Evolutionary conservation across 2,113 vertebrate genomes (phyloP).

Genomic region (Charina bottae): DNA sequence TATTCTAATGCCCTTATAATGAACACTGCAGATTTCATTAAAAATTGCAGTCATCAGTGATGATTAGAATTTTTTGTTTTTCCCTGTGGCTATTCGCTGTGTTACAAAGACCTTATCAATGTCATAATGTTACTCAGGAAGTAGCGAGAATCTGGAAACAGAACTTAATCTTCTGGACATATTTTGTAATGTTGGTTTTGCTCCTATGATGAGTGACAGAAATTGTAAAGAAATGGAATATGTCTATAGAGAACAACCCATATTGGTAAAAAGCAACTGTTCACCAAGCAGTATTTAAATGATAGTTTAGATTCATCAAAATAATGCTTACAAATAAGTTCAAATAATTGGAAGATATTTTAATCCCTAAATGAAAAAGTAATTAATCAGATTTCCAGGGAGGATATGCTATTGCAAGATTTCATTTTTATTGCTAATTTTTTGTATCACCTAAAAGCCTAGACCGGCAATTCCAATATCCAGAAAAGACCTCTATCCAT

Average conservation of each 20-base stretch:
- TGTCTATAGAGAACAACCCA: neutral
- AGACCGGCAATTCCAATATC: neutral
- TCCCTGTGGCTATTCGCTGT: neutral
- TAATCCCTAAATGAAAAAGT: constrained; percentile 48
- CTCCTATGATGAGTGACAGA: constrained; percentile 1
- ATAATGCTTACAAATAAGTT: constrained; percentile 42
- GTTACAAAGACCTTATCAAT: neutral
- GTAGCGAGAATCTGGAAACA: neutral
- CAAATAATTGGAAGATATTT: constrained; percentile 46
- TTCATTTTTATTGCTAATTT: constrained; percentile 11
- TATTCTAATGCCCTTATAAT: constrained; percentile 26
- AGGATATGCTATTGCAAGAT: constrained; percentile 40
- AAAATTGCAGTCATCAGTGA: neutral
- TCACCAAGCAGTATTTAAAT: neutral
- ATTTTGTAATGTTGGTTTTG: neutral
- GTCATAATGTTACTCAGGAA: rapidly evolving
- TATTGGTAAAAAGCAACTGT: neutral
- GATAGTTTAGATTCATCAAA: constrained; percentile 25
- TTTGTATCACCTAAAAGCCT: neutral
- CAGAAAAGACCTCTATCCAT: neutral
- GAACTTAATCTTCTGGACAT: neutral
- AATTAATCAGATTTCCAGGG: constrained; percentile 48
- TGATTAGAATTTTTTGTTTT: neutral
- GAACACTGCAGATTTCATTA: neutral
- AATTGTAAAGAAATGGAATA: neutral